Conservation (phyloP, 2,888 invertebrate species). For the Chymomyza procnemis region DNA sequence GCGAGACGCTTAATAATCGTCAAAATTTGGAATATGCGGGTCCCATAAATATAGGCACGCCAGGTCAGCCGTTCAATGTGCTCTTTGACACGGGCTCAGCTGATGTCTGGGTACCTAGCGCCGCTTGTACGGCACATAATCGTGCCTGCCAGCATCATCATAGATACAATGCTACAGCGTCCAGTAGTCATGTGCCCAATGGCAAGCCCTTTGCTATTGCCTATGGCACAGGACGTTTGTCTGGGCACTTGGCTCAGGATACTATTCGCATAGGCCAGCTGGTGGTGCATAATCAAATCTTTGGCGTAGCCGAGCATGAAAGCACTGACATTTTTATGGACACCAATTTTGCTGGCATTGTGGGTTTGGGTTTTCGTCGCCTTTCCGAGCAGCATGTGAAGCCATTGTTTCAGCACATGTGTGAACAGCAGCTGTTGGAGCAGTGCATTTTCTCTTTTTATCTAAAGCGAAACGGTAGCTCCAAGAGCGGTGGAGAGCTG, state of each 20-base stretch:
- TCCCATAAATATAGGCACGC: constrained; percentile 91
- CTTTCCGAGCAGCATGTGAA: constrained; percentile 37
- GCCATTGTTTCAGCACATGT: constrained; percentile 40
- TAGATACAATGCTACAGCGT: constrained; percentile 93
- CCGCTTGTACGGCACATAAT: constrained; percentile 93
- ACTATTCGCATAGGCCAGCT: constrained; percentile 62
- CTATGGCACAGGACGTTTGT: constrained; percentile 96
- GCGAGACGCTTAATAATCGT: constrained; percentile 23
- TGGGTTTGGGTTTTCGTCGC: constrained; percentile 38
- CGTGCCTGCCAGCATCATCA: constrained; percentile 96
- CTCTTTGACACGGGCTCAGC: constrained; percentile 99
- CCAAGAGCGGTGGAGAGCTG: constrained; percentile 43
- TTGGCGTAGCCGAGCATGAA: constrained; percentile 42
- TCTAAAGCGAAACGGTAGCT: constrained; percentile 12
- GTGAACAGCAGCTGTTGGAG: constrained; percentile 17
- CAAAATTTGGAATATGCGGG: constrained; percentile 87
- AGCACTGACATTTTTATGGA: constrained; percentile 30
- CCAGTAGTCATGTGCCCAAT: constrained; percentile 89
- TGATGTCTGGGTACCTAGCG: constrained; percentile 98
- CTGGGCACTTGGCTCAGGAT: constrained; percentile 95
- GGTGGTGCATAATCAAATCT: constrained; percentile 30
- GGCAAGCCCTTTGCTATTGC: constrained; percentile 92
- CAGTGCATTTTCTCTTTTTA: constrained; percentile 52
- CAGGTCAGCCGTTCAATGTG: constrained; percentile 93
- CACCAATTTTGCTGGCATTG: constrained; percentile 47